These are phyloP conservation scores for Aphis gossypii DNA, from an alignment of 1,140 invertebrate species.

Conservation along the genomic window DNA sequence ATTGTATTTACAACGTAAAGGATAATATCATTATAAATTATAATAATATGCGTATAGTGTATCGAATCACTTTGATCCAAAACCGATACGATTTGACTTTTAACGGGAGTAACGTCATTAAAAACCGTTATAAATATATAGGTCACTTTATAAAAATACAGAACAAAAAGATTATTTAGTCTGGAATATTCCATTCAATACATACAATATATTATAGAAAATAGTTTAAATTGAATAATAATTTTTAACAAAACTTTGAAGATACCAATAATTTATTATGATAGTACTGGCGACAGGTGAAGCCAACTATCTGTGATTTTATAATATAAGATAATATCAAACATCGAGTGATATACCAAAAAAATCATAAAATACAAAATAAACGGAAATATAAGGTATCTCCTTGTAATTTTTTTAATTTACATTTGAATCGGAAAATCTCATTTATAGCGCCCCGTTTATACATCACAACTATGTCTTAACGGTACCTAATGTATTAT, in stretches of 20 bases:
- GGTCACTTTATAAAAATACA: neutral
- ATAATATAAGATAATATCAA: neutral
- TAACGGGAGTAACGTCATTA: neutral
- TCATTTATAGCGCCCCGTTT: no score
- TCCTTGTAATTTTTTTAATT: no score
- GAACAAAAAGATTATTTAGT: neutral
- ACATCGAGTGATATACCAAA: no score
- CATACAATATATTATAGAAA: neutral
- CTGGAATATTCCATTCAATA: neutral
- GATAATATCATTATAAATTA: neutral
- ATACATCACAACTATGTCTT: no score
- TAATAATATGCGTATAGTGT: neutral
- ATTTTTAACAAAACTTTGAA: neutral
- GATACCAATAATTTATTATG: neutral
- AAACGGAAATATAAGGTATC: no score
- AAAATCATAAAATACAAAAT: neutral
- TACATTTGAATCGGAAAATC: no score
- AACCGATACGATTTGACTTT: neutral
- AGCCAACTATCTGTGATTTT: no score
- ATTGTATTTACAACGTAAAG: neutral
- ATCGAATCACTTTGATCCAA: neutral
- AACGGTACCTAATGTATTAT: no score
- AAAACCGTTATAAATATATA: neutral
- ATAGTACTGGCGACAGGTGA: neutral
- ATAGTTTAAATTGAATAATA: neutral